phyloP scores from a whole-genome alignment of 2,113 vertebrate species.

The Loxodonta africana region DNA sequence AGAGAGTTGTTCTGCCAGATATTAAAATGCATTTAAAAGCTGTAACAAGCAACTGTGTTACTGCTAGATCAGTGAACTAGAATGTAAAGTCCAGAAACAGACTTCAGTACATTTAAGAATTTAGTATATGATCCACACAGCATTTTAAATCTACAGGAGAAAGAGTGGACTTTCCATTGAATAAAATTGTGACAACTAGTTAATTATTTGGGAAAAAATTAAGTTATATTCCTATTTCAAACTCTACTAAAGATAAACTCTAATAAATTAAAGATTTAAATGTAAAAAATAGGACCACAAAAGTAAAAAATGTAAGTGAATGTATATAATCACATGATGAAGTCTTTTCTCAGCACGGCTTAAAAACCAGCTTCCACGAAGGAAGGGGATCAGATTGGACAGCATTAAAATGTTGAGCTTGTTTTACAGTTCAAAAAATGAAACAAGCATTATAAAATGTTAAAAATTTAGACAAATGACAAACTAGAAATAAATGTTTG shows the following conservation, averaged over 20 bases:
- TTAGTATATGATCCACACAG: background rate
- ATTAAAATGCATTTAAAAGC: background rate
- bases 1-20: background rate
- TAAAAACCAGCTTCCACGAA: constrained; percentile 50
- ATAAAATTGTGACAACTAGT: background rate
- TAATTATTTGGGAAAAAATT: constrained; percentile 39
- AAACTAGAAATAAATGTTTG: background rate
- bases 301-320: constrained; percentile 24
- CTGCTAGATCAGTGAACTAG: background rate
- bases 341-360: background rate
- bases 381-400: background rate
- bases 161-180: constrained; percentile 6
- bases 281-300: background rate
- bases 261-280: background rate
- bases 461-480: constrained; percentile 14
- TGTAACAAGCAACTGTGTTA: background rate
- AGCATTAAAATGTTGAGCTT: background rate
- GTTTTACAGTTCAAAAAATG: background rate
- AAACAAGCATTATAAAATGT: constrained; percentile 4
- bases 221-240: background rate
- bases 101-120: background rate
- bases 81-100: constrained; percentile 17
- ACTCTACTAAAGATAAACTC: background rate
- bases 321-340: background rate
- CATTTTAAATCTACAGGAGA: background rate